Conservation (phyloP, 1,140 invertebrate species). For the Adoxophyes honmai region DNA sequence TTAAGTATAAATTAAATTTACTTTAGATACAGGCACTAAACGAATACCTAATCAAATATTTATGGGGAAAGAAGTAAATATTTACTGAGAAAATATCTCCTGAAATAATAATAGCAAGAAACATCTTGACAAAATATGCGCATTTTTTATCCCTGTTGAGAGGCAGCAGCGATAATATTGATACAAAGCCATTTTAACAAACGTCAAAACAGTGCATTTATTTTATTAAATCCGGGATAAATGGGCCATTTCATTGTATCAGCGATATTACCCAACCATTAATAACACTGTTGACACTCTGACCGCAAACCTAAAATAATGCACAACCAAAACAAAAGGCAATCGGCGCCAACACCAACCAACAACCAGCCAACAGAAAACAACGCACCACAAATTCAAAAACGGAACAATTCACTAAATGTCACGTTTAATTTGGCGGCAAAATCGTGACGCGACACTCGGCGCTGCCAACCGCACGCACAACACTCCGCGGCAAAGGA, state of each 20-base stretch:
- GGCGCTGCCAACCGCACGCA: conserved; percentile 20
- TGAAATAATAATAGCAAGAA: no score
- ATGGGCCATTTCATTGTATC: not conserved
- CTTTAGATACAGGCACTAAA: no score
- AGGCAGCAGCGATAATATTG: not conserved
- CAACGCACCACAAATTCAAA: conserved; percentile 13
- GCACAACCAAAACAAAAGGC: not conserved
- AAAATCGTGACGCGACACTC: conserved; percentile 32
- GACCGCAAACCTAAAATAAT: not conserved
- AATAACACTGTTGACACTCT: not conserved
- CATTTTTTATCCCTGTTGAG: not conserved
- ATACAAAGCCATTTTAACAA: not conserved
- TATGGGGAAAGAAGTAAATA: no score
- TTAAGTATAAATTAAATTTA: no score
- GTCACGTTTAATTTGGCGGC: conserved; percentile 42
- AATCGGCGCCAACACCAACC: not conserved
- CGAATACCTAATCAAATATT: no score
- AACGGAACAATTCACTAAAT: conserved; percentile 26
- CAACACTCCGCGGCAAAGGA: conserved; percentile 39
- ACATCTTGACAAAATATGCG: no score
- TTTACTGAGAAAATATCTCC: no score
- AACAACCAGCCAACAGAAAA: conserved; percentile 2
- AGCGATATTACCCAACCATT: not conserved
- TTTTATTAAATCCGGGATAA: not conserved
- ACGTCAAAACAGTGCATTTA: not conserved